Base-by-base conservation (phyloP, 2,888 invertebrate species). In the Eremobia ochroleuca region DNA sequence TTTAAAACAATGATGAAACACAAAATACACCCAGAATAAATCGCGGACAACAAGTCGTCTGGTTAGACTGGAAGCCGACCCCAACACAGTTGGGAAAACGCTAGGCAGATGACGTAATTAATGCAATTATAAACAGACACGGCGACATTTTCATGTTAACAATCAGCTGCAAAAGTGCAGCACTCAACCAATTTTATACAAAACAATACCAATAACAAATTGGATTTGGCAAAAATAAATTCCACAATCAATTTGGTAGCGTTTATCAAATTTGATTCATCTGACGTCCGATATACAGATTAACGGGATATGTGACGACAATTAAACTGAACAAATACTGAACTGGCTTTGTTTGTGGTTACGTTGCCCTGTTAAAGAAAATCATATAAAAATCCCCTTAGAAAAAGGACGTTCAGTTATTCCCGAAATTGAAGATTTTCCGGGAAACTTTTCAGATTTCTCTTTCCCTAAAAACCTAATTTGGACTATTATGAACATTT, bases 241-340 rank as follows among this genome's bases (percentile, higher is more conserved):
- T 31, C 25, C 40, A 31, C 58, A 37, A 73, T 75, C 72, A 74
- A 81, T 77, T 62, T 66, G 49, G 61, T 58, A 73, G 9, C 69
- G 52, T 61, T 77, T 86, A 80, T 83, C 82, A 72, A 75, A 72
- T 85, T 79, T 71, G 49, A 78, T 87, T 82, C 74, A 79, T 84
- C 74, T 82, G 84, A 58, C 67, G 65, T 71, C 31, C 34, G 61
- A 73, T 80, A 73, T 68, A 28, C n/a, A 69, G 77, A 77, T 76
- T 73, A 79, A 67, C 65, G 46, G 46, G 25, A 65, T 72, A n/a
- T 70, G 69, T 80, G 77, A 82, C 76, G 76, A 68, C 64, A 73
- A 70, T 69, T 28, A 43, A 71, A 68, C 34, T 58, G 49, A 65
- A 77, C 55, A 75, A 76, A 79, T 55, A 76, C 18, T 34, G 49